A percentile compares a stretch with the other conserved stretches of the same genome.
These are phyloP conservation scores for Carassius carassius DNA, from an alignment of 2,113 vertebrate genomes.

Conservation along the genomic window DNA sequence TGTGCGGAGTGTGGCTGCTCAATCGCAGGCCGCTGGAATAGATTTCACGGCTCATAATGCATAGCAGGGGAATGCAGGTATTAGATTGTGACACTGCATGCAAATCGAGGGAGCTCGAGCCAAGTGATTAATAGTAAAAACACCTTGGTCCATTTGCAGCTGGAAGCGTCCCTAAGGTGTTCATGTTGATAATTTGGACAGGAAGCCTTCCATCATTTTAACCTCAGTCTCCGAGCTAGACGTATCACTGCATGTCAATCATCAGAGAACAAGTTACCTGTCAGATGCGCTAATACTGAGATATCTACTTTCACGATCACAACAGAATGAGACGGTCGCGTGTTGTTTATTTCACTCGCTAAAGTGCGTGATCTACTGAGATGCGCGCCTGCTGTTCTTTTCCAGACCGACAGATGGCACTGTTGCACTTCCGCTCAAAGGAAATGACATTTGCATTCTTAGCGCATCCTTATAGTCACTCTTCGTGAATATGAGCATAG, in stretches of 20 bases:
- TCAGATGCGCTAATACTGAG: not conserved
- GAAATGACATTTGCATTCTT: conserved; percentile 33
- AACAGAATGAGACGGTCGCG: not conserved
- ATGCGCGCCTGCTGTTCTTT: conserved; percentile 54
- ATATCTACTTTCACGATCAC: too few relatives aligned
- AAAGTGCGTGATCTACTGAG: not conserved
- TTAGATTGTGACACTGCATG: conserved; percentile 1
- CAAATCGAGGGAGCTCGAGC: not conserved
- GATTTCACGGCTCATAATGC: conserved; percentile 46
- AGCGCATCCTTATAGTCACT: not conserved
- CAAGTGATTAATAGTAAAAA: not conserved
- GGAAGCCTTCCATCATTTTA: not conserved
- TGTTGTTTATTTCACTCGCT: not conserved
- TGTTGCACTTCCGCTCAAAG: conserved; percentile 79
- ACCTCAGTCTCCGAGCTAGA: not conserved
- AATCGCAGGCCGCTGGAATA: conserved; percentile 52
- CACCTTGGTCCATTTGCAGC: not conserved
- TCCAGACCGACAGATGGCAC: conserved; percentile 85
- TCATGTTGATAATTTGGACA: not conserved
- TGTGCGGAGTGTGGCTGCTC: not conserved
- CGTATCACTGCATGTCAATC: not conserved
- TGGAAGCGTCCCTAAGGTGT: not conserved
- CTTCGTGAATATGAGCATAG: conserved; percentile 23
- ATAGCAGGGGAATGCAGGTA: not conserved
- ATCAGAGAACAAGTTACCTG: not conserved